Base-by-base conservation (phyloP, 2,797 vertebrate genomes). In the Ctenosaura bakeri region DNA sequence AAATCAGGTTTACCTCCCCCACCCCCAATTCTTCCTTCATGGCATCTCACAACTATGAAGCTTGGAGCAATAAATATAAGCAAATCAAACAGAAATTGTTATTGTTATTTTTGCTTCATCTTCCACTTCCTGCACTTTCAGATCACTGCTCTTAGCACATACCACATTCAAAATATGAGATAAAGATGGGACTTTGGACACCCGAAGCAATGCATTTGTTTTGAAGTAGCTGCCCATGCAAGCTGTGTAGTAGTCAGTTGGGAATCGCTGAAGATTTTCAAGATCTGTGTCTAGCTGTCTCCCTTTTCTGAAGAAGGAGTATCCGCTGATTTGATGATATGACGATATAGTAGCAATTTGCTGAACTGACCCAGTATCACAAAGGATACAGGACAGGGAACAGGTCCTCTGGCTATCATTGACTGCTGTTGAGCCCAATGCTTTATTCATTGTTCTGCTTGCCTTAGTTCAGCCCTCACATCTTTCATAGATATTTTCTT, bases 1-100 rank as follows among this genome's bases (percentile, higher is more conserved):
- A 92, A 95, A 94, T 90, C 92, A 87, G 38, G 50, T 69, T 88
- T 77, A 78, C 76, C 85, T 38, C 59, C 73, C 46, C 66, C 69
- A 32, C 22, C 24, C 35, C 56, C n/a, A 69, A 1, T 80, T 71
- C 59, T 78, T 90, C 62, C 73, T 84, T 83, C 59, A 26, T 78
- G 50, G 56, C 73, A 83, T n/a, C 71, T 69, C 73, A 66, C 64
- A 84, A 69, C 59, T 64, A 76, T 46, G 54, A 29, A 85, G 29
- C 89, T 93, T 92, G 71, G 90, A 92, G 90, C 92, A 54, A 74
- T 71, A 76, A 77, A 32, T 0, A 18, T 59, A 69, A 83, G 46
- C 69, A 76, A 77, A 83, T 90, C 42, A 80, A 0, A 85, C 83
- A 90, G 89, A 64, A 88, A 89, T 66, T 35, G 64, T 14, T 16